phyloP scores from a whole-genome alignment of 2,888 invertebrate species.

The Macropis europaea region DNA sequence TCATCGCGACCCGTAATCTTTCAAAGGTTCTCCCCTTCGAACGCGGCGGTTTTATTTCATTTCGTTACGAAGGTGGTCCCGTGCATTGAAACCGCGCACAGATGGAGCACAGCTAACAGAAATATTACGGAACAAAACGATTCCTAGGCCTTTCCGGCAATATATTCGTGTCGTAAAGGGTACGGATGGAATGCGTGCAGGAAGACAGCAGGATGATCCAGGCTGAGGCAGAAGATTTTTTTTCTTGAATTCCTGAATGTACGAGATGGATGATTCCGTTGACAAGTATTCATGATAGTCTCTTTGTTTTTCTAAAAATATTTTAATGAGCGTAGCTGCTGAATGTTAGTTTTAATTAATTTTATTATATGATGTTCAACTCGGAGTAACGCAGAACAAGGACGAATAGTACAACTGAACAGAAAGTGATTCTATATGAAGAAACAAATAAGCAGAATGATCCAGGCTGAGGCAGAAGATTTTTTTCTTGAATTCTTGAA shows the following conservation, averaged over 20 bases:
- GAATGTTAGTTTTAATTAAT: too few species aligned
- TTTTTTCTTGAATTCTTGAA: conserved; percentile 15
- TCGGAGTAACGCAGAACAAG: too few species aligned
- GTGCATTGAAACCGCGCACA: not conserved
- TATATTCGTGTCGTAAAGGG: conserved; percentile 45
- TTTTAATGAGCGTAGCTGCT: not conserved
- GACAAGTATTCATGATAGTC: not conserved
- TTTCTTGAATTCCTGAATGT: conserved; percentile 4
- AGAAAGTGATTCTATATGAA: too few species aligned
- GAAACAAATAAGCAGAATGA: conserved; percentile 21
- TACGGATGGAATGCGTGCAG: conserved; percentile 18
- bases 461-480: conserved; percentile 9
- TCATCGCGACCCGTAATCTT: not conserved
- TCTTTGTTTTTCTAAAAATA: not conserved
- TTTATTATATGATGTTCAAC: too few species aligned
- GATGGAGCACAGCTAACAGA: conserved; percentile 7
- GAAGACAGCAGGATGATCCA: conserved; percentile 21
- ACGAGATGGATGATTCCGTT: conserved; percentile 10
- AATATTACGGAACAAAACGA: conserved; percentile 41
- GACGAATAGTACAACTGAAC: too few species aligned
- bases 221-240: conserved; percentile 14
- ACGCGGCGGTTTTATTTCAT: conserved; percentile 12
- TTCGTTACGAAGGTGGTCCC: conserved; percentile 24
- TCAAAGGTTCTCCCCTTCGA: not conserved
- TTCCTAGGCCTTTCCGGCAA: conserved; percentile 30